Evolutionary conservation across 2,797 vertebrate species (phyloP).

Genomic region (Cryptoprocta ferox): DNA sequence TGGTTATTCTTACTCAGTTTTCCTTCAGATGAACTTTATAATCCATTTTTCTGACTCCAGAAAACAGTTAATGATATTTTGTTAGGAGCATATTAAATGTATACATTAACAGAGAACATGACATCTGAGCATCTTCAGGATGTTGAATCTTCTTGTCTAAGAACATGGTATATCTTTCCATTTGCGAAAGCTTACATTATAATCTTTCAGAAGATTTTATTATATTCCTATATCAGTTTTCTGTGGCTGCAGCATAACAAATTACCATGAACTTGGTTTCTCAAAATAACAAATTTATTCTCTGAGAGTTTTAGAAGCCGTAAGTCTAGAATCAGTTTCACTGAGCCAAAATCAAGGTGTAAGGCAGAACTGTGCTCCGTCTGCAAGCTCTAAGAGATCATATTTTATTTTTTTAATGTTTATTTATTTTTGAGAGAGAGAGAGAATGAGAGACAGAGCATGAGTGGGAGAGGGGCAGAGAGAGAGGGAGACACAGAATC

Average conservation of each 20-base stretch:
- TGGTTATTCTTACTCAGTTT: constrained; percentile 22
- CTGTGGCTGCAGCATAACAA: neutral
- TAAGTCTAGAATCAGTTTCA: constrained; percentile 7
- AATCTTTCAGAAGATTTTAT: neutral
- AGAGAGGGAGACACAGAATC: no score
- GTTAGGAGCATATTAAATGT: neutral
- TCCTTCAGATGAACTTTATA: constrained; percentile 8
- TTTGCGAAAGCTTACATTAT: neutral
- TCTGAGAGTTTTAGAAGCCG: neutral
- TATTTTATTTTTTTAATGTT: no score
- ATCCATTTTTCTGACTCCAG: neutral
- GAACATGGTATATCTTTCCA: neutral
- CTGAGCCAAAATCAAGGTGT: neutral
- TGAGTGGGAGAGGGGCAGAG: no score
- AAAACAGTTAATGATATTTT: neutral
- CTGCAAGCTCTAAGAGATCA: neutral
- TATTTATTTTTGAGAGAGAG: no score
- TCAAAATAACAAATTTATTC: neutral
- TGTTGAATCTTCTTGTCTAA: neutral
- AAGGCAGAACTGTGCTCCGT: neutral
- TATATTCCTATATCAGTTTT: neutral
- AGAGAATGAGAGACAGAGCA: no score
- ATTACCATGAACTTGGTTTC: neutral
- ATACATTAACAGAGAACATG: constrained; percentile 14
- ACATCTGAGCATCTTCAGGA: neutral